These are phyloP conservation scores for Pipistrellus nathusii DNA, from an alignment of 2,797 vertebrate genomes.

Conservation along the genomic window DNA sequence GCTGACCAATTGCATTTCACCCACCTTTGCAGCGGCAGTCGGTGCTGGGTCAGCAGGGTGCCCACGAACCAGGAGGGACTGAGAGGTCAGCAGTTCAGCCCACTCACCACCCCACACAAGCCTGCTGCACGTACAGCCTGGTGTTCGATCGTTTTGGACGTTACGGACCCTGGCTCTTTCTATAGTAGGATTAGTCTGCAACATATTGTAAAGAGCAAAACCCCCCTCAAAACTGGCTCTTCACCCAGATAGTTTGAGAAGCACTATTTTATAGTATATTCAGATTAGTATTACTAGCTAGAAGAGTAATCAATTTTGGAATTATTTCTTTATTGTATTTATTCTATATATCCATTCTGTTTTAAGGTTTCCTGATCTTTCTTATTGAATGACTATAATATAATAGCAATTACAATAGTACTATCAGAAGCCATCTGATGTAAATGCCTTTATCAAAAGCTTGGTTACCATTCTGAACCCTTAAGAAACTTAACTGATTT, in stretches of 20 bases:
- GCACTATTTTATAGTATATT: neutral
- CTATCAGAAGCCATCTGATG: neutral
- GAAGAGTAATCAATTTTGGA: neutral
- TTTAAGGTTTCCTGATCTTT: neutral
- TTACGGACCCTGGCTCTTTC: no score
- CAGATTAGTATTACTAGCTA: neutral
- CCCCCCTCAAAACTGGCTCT: neutral
- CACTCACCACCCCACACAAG: no score
- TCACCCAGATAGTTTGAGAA: neutral
- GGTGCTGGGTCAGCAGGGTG: no score
- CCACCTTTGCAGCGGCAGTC: no score
- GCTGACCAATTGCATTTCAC: no score
- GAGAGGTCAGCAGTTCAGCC: no score
- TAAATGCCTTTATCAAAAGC: neutral
- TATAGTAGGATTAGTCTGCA: neutral
- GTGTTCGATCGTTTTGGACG: no score
- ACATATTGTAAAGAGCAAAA: neutral
- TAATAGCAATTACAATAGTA: neutral
- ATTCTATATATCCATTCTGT: neutral
- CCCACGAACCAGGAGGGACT: no score
- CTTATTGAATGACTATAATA: neutral
- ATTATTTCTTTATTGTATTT: neutral
- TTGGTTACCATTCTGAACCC: neutral
- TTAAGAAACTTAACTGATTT: neutral
- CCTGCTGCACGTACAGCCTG: no score